Evolutionary conservation across 2,888 invertebrate species (phyloP), one percentile per base, ranked within the genome.

Genomic region (Dicyrtoma fusca): DNA sequence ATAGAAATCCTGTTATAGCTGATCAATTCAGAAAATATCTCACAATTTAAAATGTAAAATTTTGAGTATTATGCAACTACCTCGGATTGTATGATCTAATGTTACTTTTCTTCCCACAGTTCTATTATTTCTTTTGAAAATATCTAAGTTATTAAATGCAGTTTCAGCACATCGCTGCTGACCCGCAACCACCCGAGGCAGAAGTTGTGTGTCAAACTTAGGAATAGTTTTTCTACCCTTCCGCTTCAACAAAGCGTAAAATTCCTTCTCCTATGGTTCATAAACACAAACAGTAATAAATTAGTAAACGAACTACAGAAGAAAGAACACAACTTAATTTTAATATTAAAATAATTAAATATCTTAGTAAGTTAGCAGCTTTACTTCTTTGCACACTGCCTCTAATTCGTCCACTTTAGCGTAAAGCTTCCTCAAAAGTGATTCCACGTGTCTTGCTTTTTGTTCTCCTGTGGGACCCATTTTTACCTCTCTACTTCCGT

Each of bases 141-240:
- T 45, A 64, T 71, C 71, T 21, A 71, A 45, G 23, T 64, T 71
- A 57, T 71, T 71, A 25, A 71, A 71, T 3, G 71, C 71, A 55
- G 21, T 6, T 55, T 71, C 71, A 1, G 71, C 71, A 64, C 71
- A 71, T 55, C 71, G 23, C 23, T 71, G 71, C 44, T 71, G 71
- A 53, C 51, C 42, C 8, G 55, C 47, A n/a, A 55, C 55, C 5
- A 64, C 64, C 53, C 63, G 19, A 34, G 42, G 63, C 44, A 71
- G 11, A 21, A 63, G 23, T 19, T 71, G 51, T 6, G 53, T 10
- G 25, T 71, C 71, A 19, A 64, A 34, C 21, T 63, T 64, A 19
- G 71, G 71, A 34, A 71, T 23, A 5, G 23, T 19, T 64, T 63
- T 71, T 64, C 51, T 53, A 4, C 71, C 64, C 13, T 34, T 51